These are phyloP conservation scores for Drosophila nigritarsus DNA, from an alignment of 2,888 invertebrate genomes.

Conservation along the genomic window DNA sequence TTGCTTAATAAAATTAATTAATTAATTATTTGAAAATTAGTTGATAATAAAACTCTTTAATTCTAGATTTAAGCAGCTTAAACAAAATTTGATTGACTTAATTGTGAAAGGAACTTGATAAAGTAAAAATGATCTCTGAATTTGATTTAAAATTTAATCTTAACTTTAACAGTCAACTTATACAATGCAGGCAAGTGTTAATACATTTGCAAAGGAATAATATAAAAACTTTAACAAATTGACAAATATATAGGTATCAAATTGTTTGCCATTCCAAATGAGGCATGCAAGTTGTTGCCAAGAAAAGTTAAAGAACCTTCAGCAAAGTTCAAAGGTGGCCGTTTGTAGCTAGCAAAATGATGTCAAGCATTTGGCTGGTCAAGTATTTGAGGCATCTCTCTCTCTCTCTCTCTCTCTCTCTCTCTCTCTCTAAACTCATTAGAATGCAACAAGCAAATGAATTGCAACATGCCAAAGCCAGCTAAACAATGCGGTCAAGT, in stretches of 20 bases:
- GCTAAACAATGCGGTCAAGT: slow-evolving; percentile 75
- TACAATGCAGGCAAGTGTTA: not conserved
- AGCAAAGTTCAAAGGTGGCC: slow-evolving; percentile 51
- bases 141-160: not conserved
- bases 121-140: not conserved
- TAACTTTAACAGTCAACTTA: not conserved
- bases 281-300: slow-evolving; percentile 19
- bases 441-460: slow-evolving; percentile 61
- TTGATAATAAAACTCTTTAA: no score
- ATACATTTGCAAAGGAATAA: not conserved
- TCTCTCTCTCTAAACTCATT: slow-evolving; percentile 62
- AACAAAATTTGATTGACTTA: no score
- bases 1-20: no score
- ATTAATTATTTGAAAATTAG: no score
- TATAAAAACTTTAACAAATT: not conserved
- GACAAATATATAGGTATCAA: not conserved
- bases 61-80: no score
- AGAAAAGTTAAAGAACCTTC: slow-evolving; percentile 36
- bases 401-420: slow-evolving; percentile 20
- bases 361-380: slow-evolving; percentile 35
- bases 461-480: slow-evolving; percentile 56
- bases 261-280: slow-evolving; percentile 12
- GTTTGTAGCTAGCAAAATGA: slow-evolving; percentile 15
- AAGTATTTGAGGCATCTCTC: slow-evolving; percentile 32
- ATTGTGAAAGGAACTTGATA: not conserved